Base-by-base conservation (phyloP, 1,140 invertebrate species). In the Drosophila murphyi region DNA sequence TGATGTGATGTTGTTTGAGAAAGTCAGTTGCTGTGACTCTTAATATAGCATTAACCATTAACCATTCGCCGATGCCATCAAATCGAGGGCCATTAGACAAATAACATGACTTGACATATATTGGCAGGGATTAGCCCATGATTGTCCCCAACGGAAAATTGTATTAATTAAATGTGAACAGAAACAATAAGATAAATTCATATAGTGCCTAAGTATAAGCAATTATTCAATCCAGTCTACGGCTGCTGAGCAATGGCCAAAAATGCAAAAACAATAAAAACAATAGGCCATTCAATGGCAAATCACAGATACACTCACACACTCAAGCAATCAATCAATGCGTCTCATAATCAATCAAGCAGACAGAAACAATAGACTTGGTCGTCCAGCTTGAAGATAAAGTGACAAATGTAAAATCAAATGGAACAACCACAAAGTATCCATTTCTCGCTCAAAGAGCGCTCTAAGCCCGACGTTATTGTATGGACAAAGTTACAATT, bases 271-370 rank as follows among this genome's bases (percentile, higher is more conserved):
- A n/a, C n/a, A n/a, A 63, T 69, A 77, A 77, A 77, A 77, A 83
- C 71, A 82, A 83, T 51, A 43, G 29, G 35, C 39, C 20, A 32
- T 39, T 43, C 20, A 64, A 57, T 32, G 41, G 51, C 31, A 41
- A 55, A 57, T 39, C 67, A 65, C 59, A 74, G 20, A 20, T 56
- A 52, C 51, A 67, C 56, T 75, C 67, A 72, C 72, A 78, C 45
- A 64, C 62, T 70, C 37, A 20, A 48, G 41, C 83, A 72, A 88
- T 88, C 83, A 89, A 88, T 88, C 83, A 88, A 89, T 64, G 73
- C 48, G 35, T 52, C 31, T 20, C 20, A 70, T 74, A 74, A 85
- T 85, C 82, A 74, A 78, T 82, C 83, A 88, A 54, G 7, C 32
- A 7, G 37, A 34, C 68, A 48, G 50, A 47, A 43, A 64, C 54